A percentile compares a stretch with the other conserved stretches of the same genome.
Conservation (phyloP, 2,797 vertebrate species). For the Podargus strigoides region DNA sequence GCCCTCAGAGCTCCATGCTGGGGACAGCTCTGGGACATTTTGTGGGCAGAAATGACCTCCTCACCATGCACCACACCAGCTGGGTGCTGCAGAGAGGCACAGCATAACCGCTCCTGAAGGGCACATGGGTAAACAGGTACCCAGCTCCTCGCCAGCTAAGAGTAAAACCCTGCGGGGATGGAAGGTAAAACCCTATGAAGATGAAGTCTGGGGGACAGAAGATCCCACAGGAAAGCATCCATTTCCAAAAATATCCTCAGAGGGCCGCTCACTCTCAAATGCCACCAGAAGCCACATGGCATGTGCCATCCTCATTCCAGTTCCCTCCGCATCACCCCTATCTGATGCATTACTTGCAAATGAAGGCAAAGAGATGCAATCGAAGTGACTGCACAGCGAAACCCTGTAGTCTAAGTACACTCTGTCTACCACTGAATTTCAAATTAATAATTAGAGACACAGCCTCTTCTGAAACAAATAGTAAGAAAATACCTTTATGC, state of each 20-base stretch:
- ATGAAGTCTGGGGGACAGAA: background rate
- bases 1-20: background rate
- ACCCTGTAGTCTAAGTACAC: too few species aligned
- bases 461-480: background rate
- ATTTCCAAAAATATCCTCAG: background rate
- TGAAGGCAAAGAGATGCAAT: background rate
- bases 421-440: background rate
- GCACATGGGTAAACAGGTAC: rapidly evolving
- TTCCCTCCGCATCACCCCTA: rapidly evolving
- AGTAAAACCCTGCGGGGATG: background rate
- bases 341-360: background rate
- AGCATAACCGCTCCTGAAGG: rapidly evolving
- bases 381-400: too few species aligned
- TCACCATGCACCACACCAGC: rapidly evolving
- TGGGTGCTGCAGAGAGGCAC: background rate
- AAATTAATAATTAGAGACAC: background rate
- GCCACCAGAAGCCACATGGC: background rate
- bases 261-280: background rate
- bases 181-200: background rate
- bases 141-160: background rate
- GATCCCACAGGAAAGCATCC: background rate
- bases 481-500: background rate
- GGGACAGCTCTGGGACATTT: background rate
- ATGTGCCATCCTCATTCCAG: background rate
- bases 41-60: background rate